Base-by-base conservation (phyloP, 2,797 vertebrate species). In the Gobio occitaniae region DNA sequence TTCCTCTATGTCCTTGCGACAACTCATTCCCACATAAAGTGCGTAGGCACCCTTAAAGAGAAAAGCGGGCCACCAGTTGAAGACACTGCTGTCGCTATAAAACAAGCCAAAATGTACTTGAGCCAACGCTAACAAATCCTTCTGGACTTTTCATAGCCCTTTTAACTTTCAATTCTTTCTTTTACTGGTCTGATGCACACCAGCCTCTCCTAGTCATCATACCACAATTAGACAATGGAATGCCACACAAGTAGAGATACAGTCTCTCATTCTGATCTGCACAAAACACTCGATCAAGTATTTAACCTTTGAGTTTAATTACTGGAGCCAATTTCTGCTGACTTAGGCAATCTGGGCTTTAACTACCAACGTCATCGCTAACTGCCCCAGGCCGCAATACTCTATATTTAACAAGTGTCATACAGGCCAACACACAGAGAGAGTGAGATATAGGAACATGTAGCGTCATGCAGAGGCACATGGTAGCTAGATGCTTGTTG, bases 361-460 rank as follows among this genome's bases (percentile, higher is more conserved):
- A 69, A 84, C 63, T 50, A 48, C 61, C 38, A 72, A 81, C 71
- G 69, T 89, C 77, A 85, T 83, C 54, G 74, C 44, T 86, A 77
- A 75, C 71, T 79, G 69, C 75, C 76, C 78, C 52, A 69, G 65
- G 56, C 86, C 48, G 68, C 76, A 89, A 79, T 72, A 65, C 82
- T 70, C 70, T 61, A 70, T 84, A 87, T 89, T 89, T 71, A 83
- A 85, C 44, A 48, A 36, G 75, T 85, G 74, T 86, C 66, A 71
- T 71, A 63, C 52, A 84, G 82, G 86, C 81, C 69, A 84, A 82
- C 41, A 66, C 36, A 48, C 36, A 80, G 47, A 59, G 65, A 77
- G 61, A 63, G 48, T n/a, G 86, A 56, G 81, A 71, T 19, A 66
- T 21, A 71, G 66, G 48, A 80, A 87, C 80, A 86, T 82, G 85